A percentile compares a stretch with the other conserved stretches of the same genome.
phyloP scores from a whole-genome alignment of 1,140 invertebrate species.

The Xylocopa sonorina region DNA sequence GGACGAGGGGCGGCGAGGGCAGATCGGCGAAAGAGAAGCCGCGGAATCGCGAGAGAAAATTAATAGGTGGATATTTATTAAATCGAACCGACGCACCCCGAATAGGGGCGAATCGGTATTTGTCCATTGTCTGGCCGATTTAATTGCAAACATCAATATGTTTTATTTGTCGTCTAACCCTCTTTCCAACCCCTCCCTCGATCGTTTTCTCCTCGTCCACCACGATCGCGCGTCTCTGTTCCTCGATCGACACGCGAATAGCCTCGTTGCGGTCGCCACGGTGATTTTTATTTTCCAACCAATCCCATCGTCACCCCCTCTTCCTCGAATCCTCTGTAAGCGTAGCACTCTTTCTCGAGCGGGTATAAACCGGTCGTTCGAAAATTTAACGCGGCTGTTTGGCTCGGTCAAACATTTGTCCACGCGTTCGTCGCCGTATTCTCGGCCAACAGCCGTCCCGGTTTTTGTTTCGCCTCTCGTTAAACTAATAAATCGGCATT shows the following conservation, averaged over 20 bases:
- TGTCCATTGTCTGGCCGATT: slow-evolving; percentile 78
- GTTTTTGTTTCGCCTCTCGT: slow-evolving; percentile 63
- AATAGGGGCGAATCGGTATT: slow-evolving; percentile 72
- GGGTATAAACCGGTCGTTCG: slow-evolving; percentile 53
- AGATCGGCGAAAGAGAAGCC: slow-evolving; percentile 42
- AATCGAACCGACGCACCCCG: slow-evolving; percentile 67
- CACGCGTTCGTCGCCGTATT: slow-evolving; percentile 54
- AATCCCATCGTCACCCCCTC: neutral
- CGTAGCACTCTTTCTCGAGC: slow-evolving; percentile 22
- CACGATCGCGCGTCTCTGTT: neutral
- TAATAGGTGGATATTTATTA: slow-evolving; percentile 78
- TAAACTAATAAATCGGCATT: slow-evolving; percentile 70
- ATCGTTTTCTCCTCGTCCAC: slow-evolving; percentile 14
- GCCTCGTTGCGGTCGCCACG: slow-evolving; percentile 22
- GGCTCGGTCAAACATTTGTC: slow-evolving; percentile 69
- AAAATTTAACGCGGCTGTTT: slow-evolving; percentile 71
- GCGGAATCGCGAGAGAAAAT: slow-evolving; percentile 61
- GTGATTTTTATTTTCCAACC: slow-evolving; percentile 47
- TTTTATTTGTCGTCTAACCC: slow-evolving; percentile 72
- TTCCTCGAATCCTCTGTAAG: neutral
- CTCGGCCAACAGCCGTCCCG: slow-evolving; percentile 45
- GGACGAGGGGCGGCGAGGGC: slow-evolving; percentile 10
- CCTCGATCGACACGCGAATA: neutral
- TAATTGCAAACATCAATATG: slow-evolving; percentile 79
- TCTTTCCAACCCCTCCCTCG: neutral